Evolutionary conservation across 2,888 invertebrate species (phyloP).

Genomic region (Autographa gamma): DNA sequence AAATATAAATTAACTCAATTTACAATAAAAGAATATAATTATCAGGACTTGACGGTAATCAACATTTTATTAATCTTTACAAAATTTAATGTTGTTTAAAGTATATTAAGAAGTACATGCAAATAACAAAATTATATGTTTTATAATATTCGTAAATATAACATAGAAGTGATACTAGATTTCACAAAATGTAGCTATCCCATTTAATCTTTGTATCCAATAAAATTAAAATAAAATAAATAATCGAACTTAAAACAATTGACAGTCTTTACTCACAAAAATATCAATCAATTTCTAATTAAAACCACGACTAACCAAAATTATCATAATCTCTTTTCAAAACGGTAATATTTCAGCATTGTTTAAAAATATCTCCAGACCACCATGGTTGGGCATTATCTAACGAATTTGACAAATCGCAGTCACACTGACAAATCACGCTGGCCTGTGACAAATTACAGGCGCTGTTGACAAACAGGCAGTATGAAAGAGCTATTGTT

Average conservation of each 20-base stretch:
- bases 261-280: not conserved
- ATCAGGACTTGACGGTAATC: no score
- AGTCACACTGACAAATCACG: slow-evolving; percentile 71
- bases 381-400: slow-evolving; percentile 66
- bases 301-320: slow-evolving; percentile 37
- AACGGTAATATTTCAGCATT: slow-evolving; percentile 43
- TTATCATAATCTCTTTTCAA: slow-evolving; percentile 20
- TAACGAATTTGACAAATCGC: slow-evolving; percentile 78
- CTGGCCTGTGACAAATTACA: slow-evolving; percentile 52
- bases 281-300: slow-evolving; percentile 31
- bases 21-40: no score
- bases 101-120: no score
- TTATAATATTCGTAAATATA: no score
- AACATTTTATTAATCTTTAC: no score
- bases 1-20: no score
- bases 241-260: not conserved
- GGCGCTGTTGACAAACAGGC: slow-evolving; percentile 49
- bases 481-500: slow-evolving; percentile 50
- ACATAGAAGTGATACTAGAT: no score
- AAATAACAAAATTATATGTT: no score
- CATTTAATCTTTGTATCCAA: no score
- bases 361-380: slow-evolving; percentile 42
- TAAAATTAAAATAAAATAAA: no score
- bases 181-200: no score
- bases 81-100: no score